Base-by-base conservation (phyloP, 2,888 invertebrate species). In the Mimumesa dahlbomi region DNA sequence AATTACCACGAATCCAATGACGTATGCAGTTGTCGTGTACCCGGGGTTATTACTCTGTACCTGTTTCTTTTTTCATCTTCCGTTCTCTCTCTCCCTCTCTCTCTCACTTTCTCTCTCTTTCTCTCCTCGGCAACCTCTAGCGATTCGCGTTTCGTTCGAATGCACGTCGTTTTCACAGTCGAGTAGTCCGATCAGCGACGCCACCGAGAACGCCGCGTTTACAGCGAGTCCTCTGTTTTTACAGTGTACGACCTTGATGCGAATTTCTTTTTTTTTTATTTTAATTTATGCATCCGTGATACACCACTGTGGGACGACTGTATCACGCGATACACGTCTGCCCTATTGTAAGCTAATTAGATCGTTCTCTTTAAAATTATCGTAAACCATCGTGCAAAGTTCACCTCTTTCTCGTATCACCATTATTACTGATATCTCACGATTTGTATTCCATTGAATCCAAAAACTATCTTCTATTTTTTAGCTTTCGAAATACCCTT, bases 101-200 rank as follows among this genome's bases (percentile, higher is more conserved):
- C 16, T 16, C 40, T 6, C 25, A 14, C 31, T 42, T 13, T 48
- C 53, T 19, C 48, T 13, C 25, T 42, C 31, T 42, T n/a, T n/a
- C n/a, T n/a, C n/a, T 46, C 38, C 22, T 42, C 65, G n/a, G n/a
- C 49, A 38, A n/a, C 36, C 49, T 59, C 36, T 59, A 31, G 38
- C 64, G 42, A 43, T 31, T 13, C 36, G 13, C 45, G 29, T 65
- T 65, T 59, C 59, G 36, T 31, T 42, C 61, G 65, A 46, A 61
- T 65, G 40, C 65, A 46, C 53, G 61, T 45, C 48, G 40, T 61
- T 61, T 65, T 65, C 52, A 61, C 65, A 61, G 65, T 46, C 61
- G 61, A 42, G 46, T 53, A 52, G 31, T 25, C 14, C 46, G 46
- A 61, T 53, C 40, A 52, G 48, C 25, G 48, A 58, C 40, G 46